Evolutionary conservation across 2,113 vertebrate genomes (phyloP).

Genomic region (Taxidea taxus): DNA sequence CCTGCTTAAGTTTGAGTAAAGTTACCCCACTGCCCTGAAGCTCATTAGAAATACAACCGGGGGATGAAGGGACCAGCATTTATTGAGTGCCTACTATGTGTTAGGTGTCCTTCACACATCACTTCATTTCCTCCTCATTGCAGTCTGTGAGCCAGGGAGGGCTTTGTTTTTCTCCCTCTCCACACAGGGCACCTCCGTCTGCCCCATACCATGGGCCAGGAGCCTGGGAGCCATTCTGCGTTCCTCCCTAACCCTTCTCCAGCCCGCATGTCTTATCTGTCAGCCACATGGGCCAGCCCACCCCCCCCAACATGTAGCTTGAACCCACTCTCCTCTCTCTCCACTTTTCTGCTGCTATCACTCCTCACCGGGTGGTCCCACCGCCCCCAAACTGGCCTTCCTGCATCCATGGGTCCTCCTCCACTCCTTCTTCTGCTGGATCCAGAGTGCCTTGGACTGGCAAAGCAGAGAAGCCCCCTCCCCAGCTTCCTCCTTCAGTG

Average conservation of each 20-base stretch:
- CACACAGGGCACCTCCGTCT: not conserved
- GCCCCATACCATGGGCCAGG: not conserved
- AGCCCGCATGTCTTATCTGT: accelerated
- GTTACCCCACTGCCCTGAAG: not conserved
- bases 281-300: not conserved
- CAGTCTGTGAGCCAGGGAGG: not conserved
- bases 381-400: not conserved
- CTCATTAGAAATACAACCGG: not conserved
- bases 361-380: not conserved
- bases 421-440: not conserved
- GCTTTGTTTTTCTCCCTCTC: not conserved
- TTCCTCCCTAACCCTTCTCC: not conserved
- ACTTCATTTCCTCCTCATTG: not conserved
- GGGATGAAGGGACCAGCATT: not conserved
- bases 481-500: accelerated
- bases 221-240: not conserved
- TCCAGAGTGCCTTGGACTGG: not conserved
- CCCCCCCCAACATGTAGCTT: not conserved
- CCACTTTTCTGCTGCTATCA: not conserved
- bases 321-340: not conserved
- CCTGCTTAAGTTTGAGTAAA: not conserved
- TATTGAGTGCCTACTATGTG: not conserved
- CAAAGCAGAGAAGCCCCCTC: not conserved
- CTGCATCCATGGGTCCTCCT: accelerated
- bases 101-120: not conserved